Base-by-base conservation (phyloP, 2,113 vertebrate species). In the Toxotes jaculatrix region DNA sequence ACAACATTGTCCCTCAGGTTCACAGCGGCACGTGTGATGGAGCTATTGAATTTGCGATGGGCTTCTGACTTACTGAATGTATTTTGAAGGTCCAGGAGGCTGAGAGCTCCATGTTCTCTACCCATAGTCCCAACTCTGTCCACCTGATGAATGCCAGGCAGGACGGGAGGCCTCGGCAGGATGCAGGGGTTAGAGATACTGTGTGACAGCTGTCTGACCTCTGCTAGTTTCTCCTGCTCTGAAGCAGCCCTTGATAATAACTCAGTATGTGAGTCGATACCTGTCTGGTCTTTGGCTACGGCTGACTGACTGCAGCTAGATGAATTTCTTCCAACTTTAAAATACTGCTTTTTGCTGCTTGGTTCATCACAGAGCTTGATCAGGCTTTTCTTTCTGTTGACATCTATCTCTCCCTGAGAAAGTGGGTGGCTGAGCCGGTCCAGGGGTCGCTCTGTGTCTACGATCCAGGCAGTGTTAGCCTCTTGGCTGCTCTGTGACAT, bases 51-150 rank as follows among this genome's bases (percentile, higher is more conserved):
- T 13, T 0, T 27, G 17, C 57, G 94, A 45, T 95, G 94, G 43
- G 89, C 91, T 38, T 82, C 88, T n/a, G 93, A 86, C 79, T 93
- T 97, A 59, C 92, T 95, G 87, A 95, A 97, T 55, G 92, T 89
- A 56, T 93, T 73, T 64, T 96, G 95, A 62, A 97, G 90, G 4
- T 96, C 92, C 36, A 93, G 70, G 32, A 95, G 85, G 74, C 90
- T 42, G 47, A 66, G 32, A 70, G 61, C 32, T 38, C 36, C 19
- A 0, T 21, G 7, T 27, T 38, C 42, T 47, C 63, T 11, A 23
- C 51, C 62, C n/a, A 49, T 5, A 31, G 53, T 31, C 34, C 53
- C 51, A 23, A 8, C 7, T 60, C 32, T 66, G 56, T 55, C 42
- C n/a, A 16, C 17, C 5, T 67, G 53, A 27, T 9, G 21, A 60